phyloP scores from a whole-genome alignment of 2,888 invertebrate genomes.

The Antitype chi region DNA sequence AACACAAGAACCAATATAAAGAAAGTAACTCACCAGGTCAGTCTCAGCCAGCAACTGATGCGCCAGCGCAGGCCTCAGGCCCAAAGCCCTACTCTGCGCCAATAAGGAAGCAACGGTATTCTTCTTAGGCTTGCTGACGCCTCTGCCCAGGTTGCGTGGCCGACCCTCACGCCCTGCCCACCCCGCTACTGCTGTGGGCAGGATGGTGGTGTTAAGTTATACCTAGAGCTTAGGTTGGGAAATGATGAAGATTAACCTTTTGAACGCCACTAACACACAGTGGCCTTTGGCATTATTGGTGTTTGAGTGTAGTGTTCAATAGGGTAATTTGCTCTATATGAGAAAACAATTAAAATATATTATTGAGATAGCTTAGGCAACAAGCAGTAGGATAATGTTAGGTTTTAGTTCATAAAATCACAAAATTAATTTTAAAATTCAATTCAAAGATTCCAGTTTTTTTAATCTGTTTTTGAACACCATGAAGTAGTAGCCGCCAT shows the following conservation, averaged over 20 bases:
- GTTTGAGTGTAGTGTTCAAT: background rate
- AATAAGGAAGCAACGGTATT: slow-evolving; percentile 97
- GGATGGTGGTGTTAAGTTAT: slow-evolving; percentile 21
- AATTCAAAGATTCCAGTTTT: no score
- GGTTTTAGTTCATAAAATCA: no score
- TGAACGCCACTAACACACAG: background rate
- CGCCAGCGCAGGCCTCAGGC: slow-evolving; percentile 94
- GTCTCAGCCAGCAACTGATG: slow-evolving; percentile 92
- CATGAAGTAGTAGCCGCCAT: no score
- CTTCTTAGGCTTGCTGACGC: slow-evolving; percentile 97
- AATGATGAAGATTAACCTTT: slow-evolving; percentile 12
- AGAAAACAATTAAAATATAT: no score
- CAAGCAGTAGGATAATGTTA: no score
- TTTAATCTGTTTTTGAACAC: no score
- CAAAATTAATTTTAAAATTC: no score
- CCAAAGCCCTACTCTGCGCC: slow-evolving; percentile 96
- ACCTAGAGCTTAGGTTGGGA: slow-evolving; percentile 27
- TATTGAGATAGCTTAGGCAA: no score
- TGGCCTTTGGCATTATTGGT: background rate
- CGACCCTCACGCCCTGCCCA: slow-evolving; percentile 93
- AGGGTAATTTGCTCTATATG: no score
- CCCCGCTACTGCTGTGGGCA: slow-evolving; percentile 79
- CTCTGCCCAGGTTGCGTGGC: slow-evolving; percentile 95
- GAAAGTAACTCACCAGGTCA: slow-evolving; percentile 79
- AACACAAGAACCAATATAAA: no score